Evolutionary conservation across 2,797 vertebrate species (phyloP), one percentile per base, ranked within the genome.

Genomic region (Leuciscus waleckii): DNA sequence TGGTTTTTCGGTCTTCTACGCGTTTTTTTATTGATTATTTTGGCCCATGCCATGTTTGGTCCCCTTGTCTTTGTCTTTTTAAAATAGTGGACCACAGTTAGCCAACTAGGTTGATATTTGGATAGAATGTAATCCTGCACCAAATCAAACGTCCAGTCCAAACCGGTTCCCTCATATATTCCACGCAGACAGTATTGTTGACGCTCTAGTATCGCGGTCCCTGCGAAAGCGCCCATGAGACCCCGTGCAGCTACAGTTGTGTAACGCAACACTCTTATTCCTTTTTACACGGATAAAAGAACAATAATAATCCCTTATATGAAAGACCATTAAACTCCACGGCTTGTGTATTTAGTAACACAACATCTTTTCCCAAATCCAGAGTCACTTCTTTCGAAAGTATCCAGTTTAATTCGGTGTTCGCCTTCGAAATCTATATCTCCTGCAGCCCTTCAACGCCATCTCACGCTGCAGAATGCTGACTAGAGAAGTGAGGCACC

Each of bases 211-310:
- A 88, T 83, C 89, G 91, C 91, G 87, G 85, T 90, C 94, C 95
- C 94, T 95, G 94, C 90, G 92, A 90, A 88, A 87, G 92, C 91
- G 93, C 93, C 93, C 93, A 86, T 90, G 93, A 94, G 92, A 95
- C 94, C 95, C 94, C 92, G 93, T 94, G 91, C 84, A 89, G 92
- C 92, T 94, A 93, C 89, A 82, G 92, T 80, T 89, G 79, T 80
- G n/a, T 80, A 79, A 79, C 41, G 21, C 10, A 65, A 68, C 61
- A 51, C 63, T 67, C 26, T 51, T 67, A 68, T 85, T 90, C 86
- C 91, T 90, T 87, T 91, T 89, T 90, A 85, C 84, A 86, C 81
- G 92, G 91, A 89, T 88, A 85, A 85, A 80, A 88, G 87, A 88
- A 90, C 85, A 87, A 88, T 78, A 86, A 87, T 83, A 90, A 87